Conservation (phyloP, 2,113 vertebrate genomes). For the Podiceps cristatus region DNA sequence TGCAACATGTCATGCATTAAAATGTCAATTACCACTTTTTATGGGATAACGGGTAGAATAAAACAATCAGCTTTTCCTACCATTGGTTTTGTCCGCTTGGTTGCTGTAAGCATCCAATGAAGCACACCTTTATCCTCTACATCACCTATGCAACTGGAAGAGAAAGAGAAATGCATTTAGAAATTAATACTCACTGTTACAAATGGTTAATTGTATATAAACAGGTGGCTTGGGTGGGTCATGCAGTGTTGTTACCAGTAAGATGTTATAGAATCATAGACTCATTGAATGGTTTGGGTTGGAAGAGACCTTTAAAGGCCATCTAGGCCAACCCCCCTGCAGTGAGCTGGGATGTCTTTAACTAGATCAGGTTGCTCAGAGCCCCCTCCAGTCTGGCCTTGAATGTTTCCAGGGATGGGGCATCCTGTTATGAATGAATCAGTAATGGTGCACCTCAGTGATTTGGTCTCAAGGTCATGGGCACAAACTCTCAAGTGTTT, state of each 20-base stretch:
- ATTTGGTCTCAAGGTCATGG: background rate
- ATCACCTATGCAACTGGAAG: background rate
- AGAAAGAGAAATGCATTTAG: background rate
- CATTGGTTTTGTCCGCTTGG: background rate
- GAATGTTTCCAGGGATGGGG: background rate
- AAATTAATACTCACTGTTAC: background rate
- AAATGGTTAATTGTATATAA: background rate
- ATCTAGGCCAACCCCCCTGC: background rate
- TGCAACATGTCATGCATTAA: constrained; percentile 48
- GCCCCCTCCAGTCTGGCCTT: background rate
- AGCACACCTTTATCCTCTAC: background rate
- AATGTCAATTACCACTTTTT: constrained; percentile 61
- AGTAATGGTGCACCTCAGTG: rapidly evolving
- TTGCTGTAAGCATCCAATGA: background rate
- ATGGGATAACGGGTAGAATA: background rate
- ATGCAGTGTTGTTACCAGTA: background rate
- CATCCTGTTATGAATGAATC: background rate
- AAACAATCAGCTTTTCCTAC: background rate
- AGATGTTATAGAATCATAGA: background rate
- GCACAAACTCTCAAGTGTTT: background rate
- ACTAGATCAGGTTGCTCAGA: background rate
- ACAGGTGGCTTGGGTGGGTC: background rate
- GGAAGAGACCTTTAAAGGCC: background rate
- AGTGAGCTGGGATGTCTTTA: background rate
- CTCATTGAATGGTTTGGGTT: background rate